phyloP scores from a whole-genome alignment of 1,140 invertebrate species.

The Zaprionus inermis region DNA sequence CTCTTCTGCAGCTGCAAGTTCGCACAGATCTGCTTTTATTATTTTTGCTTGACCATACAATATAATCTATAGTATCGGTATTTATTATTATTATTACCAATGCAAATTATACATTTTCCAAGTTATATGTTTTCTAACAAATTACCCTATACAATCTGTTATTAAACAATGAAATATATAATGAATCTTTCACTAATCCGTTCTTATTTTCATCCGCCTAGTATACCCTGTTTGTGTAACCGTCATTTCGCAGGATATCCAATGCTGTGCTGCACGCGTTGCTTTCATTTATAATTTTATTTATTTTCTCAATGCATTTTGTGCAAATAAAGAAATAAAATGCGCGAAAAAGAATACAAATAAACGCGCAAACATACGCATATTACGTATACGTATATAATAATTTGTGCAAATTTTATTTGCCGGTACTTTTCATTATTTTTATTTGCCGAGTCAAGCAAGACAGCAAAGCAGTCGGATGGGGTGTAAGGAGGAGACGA shows the following conservation, averaged over 20 bases:
- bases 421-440: slow-evolving; percentile 82
- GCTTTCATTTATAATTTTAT: slow-evolving; percentile 81
- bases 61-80: too few relatives aligned
- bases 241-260: slow-evolving; percentile 18
- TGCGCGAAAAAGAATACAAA: slow-evolving; percentile 50
- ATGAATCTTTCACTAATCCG: too few relatives aligned
- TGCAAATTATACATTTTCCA: too few relatives aligned
- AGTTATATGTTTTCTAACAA: too few relatives aligned
- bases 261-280: slow-evolving; percentile 49
- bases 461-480: slow-evolving; percentile 39
- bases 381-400: slow-evolving; percentile 39
- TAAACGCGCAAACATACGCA: neutral
- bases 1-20: too few relatives aligned
- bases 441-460: slow-evolving; percentile 51
- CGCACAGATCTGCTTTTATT: too few relatives aligned
- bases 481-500: slow-evolving; percentile 13
- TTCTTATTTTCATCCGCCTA: neutral
- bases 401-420: slow-evolving; percentile 82
- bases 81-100: too few relatives aligned
- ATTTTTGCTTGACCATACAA: too few relatives aligned
- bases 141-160: too few relatives aligned
- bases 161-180: too few relatives aligned
- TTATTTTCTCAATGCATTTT: slow-evolving; percentile 78
- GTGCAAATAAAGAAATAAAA: slow-evolving; percentile 73
- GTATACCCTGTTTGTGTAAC: neutral